Base-by-base conservation (phyloP, 2,888 invertebrate genomes). In the Aphidoletes aphidimyza region DNA sequence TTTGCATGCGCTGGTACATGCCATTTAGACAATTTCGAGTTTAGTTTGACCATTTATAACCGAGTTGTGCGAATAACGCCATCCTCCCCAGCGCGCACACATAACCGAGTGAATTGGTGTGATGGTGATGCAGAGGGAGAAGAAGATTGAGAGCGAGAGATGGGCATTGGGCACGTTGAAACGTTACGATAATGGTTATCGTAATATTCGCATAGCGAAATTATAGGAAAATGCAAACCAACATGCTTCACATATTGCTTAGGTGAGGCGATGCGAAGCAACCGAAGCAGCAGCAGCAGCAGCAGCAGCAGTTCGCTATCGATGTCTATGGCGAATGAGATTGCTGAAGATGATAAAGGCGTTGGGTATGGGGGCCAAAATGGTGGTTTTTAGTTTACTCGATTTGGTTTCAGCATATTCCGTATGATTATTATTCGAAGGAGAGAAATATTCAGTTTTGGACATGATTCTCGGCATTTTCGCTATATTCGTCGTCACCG, bases 1-100 rank as follows among this genome's bases (percentile, higher is more conserved):
- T 81, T 36, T 78, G 34, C 78, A 78, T 36, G 36, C 19, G 36
- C 81, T 37, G n/a, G 81, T 37, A 36, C 81, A 37, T 81, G 36
- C 81, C 81, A 81, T 36, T 81, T 81, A 36, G 36, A 81, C 36
- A 37, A 81, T 81, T 37, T 81, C 37, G 37, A 81, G 37, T 81
- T 81, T 81, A 81, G 81, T 81, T 81, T 81, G 81, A 81, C 81
- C 81, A 81, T 81, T 81, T 81, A 81, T 81, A 81, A 81, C 37
- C 81, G 39, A 81, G n/a, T 19, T 37, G 22, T 37, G n/a, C 81
- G 78, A 78, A 78, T 19, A 54, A 14, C 17, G 37, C 34, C 69
- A 69, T 2, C n/a, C 69, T 14, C 26, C 54, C 34, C 11, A 22
- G 54, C n/a, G 22, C 34, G 30, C 2, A 8, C 30, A 6, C 0